These are phyloP conservation scores for Rhabdomys pumilio DNA, from an alignment of 2,797 vertebrate species.

Conservation along the genomic window DNA sequence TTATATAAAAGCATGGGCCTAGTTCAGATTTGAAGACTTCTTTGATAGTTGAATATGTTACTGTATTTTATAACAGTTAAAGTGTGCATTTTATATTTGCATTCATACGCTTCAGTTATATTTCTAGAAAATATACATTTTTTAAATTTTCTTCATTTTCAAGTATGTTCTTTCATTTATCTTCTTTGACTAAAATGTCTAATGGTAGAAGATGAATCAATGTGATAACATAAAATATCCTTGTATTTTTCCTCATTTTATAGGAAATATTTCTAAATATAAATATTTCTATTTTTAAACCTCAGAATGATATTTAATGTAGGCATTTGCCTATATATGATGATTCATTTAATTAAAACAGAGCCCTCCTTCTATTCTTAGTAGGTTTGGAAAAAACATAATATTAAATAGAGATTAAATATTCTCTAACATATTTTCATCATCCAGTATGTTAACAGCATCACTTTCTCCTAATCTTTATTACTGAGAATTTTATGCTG, in stretches of 20 bases:
- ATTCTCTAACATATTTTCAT: conserved; percentile 26
- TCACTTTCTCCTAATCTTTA: conserved; percentile 6
- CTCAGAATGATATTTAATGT: background rate
- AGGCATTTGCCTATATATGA: background rate
- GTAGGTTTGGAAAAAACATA: background rate
- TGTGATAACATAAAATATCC: background rate
- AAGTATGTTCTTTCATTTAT: conserved; percentile 21
- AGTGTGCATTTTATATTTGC: conserved; percentile 2
- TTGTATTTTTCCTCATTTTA: conserved; percentile 7
- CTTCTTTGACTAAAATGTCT: background rate
- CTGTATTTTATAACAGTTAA: background rate
- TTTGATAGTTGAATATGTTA: background rate
- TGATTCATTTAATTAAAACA: background rate
- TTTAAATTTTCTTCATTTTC: background rate
- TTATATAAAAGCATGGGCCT: background rate
- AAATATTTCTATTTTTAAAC: background rate
- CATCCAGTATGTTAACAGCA: conserved; percentile 7
- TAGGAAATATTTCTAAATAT: background rate
- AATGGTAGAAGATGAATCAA: background rate
- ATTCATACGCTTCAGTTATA: background rate
- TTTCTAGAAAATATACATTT: background rate
- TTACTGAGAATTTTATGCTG: background rate
- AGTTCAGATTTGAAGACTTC: background rate
- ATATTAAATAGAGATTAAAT: conserved; percentile 14
- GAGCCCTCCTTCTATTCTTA: background rate